Evolutionary conservation across 2,797 vertebrate species (phyloP), one percentile per base, ranked within the genome.

Genomic region (Pygocentrus nattereri): DNA sequence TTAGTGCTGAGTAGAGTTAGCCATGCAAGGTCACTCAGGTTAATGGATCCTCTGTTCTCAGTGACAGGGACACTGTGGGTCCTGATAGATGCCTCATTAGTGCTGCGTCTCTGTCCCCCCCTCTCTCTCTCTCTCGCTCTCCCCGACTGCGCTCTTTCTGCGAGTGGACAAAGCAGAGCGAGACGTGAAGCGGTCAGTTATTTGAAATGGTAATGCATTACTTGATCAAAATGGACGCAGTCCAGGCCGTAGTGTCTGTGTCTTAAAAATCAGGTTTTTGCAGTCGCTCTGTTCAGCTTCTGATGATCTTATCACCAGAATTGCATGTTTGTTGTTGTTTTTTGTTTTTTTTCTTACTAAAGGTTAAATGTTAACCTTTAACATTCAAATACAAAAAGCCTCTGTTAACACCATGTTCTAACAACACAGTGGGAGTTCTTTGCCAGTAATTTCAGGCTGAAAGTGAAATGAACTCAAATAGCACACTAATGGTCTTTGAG

Each of bases 81-180:
- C 54, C 61, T 79, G 84, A 84, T 62, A 31, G 86, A 87, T 79
- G 52, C 80, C 84, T 87, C 81, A 83, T 87, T 85, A 85, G 81
- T 41, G 47, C 38, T 31, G 3, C 58, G 18, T 80, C 77, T 64
- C 52, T 50, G n/a, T 31, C 70, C 23, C 15, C 6, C 19, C 23
- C n/a, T 19, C 19, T 1, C 23, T 23, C 56, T 25, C 27, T 64
- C 18, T 25, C 30, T 50, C 23, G 25, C 23, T n/a, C n/a, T n/a
- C n/a, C 80, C 76, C 44, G 21, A 64, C 62, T n/a, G 31, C 38
- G 27, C 0, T n/a, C 62, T 74, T 49, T 71, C 23, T 73, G 65
- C 52, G 16, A 59, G 54, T 18, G 74, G 44, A 27, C 76, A 54
- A 59, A 73, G 76, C 30, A 7, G 21, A 76, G 12, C 25, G 61